A percentile compares a stretch with the other conserved stretches of the same genome.
Conservation (phyloP, 2,888 invertebrate genomes). For the Hoplodrina blanda region DNA sequence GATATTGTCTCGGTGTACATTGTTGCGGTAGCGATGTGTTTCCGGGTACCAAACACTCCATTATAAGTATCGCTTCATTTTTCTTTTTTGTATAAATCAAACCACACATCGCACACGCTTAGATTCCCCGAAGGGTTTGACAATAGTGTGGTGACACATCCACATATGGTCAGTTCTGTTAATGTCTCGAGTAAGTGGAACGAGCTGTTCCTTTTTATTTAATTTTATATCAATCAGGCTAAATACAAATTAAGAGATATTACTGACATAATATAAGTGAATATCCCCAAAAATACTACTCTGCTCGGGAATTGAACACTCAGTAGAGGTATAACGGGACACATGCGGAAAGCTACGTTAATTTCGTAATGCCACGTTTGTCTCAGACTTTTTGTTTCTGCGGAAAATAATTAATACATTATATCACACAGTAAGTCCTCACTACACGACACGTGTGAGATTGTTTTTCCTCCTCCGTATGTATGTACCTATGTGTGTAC, state of each 20-base stretch:
- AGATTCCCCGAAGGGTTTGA: background rate
- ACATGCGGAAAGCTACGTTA: background rate
- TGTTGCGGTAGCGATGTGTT: constrained; percentile 5
- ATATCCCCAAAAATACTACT: background rate
- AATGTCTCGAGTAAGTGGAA: background rate
- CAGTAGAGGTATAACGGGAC: background rate
- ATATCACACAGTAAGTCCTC: background rate
- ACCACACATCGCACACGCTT: no score
- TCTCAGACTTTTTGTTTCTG: background rate
- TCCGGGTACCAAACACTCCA: background rate
- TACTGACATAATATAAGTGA: background rate
- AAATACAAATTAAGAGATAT: background rate
- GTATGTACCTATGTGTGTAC: background rate
- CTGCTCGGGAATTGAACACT: no score
- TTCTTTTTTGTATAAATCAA: background rate
- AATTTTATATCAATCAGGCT: no score
- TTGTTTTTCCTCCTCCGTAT: background rate
- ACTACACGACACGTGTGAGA: background rate
- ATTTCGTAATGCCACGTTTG: background rate
- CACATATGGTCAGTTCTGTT: background rate
- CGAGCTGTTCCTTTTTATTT: background rate
- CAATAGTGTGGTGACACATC: background rate
- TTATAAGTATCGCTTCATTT: background rate
- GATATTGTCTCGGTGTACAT: constrained; percentile 21
- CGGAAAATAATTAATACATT: constrained; percentile 9